A percentile compares a stretch with the other conserved stretches of the same genome.
phyloP scores from a whole-genome alignment of 2,113 vertebrate genomes.

The Cyanoderma ruficeps region DNA sequence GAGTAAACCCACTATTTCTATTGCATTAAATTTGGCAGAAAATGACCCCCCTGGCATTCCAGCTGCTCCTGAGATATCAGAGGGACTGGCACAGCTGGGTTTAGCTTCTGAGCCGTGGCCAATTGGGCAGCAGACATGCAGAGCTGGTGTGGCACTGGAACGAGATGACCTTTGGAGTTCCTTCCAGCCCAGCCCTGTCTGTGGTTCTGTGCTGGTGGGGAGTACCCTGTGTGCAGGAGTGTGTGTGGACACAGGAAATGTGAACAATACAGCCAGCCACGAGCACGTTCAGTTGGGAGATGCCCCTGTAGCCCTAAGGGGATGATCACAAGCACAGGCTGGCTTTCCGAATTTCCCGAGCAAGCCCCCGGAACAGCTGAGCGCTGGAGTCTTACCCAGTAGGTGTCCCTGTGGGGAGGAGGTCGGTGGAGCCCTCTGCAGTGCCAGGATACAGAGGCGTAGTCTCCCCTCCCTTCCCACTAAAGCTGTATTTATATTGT shows the following conservation, averaged over 20 bases:
- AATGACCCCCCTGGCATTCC: background rate
- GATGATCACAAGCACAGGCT: background rate
- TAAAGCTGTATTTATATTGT: background rate
- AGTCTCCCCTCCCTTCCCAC: background rate
- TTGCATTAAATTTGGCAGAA: background rate
- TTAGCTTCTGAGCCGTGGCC: background rate
- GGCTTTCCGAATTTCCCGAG: rapidly evolving
- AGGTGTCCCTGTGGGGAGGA: background rate
- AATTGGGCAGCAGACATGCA: background rate
- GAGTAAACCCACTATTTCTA: background rate
- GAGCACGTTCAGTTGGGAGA: background rate
- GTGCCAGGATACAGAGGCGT: background rate
- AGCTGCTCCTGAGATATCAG: background rate
- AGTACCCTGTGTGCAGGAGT: background rate
- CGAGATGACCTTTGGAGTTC: background rate
- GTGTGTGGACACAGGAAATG: background rate
- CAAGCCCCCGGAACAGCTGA: rapidly evolving
- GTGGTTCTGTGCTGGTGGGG: background rate
- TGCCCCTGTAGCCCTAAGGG: rapidly evolving
- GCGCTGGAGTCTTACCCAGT: background rate
- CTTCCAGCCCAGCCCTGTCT: background rate
- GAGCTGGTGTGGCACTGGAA: background rate
- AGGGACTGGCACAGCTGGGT: background rate
- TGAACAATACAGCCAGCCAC: background rate
- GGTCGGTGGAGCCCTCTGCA: background rate